phyloP scores from a whole-genome alignment of 2,888 invertebrate species.

The Nasonovia ribisnigri region DNA sequence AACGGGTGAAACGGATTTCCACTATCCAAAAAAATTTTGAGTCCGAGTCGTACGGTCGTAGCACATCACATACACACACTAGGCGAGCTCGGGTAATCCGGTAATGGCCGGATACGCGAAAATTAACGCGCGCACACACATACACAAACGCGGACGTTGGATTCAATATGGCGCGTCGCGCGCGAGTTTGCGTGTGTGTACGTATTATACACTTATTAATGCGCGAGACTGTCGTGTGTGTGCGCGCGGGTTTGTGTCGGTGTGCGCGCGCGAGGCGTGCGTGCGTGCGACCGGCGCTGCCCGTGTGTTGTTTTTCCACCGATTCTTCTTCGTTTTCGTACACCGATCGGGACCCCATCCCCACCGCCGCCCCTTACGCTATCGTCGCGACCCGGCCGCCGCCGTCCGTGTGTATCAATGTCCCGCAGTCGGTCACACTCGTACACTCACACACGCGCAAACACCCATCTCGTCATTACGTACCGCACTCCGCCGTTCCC shows the following conservation, averaged over 20 bases:
- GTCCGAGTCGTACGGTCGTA: not conserved
- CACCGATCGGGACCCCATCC: slow-evolving; percentile 35
- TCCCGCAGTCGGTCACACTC: slow-evolving; percentile 58
- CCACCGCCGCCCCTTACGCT: slow-evolving; percentile 13
- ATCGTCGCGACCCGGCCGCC: slow-evolving; percentile 1
- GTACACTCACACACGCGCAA: slow-evolving; percentile 45
- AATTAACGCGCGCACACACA: slow-evolving; percentile 58
- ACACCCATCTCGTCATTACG: slow-evolving; percentile 56
- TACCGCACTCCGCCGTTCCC: slow-evolving; percentile 11
- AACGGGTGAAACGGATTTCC: not conserved
- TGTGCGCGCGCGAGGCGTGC: slow-evolving; percentile 18
- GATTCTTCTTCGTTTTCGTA: slow-evolving; percentile 65
- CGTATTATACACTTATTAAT: slow-evolving; percentile 1
- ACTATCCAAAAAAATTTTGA: not conserved
- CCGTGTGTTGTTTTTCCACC: slow-evolving; percentile 63
- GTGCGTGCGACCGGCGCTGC: slow-evolving; percentile 38
- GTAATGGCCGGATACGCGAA: slow-evolving; percentile 64
- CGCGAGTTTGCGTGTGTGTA: not conserved
- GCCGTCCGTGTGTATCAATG: slow-evolving; percentile 54
- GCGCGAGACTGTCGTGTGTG: slow-evolving; percentile 17
- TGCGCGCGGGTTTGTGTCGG: slow-evolving; percentile 19
- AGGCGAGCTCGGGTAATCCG: slow-evolving; percentile 43
- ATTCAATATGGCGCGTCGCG: slow-evolving; percentile 64
- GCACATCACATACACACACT: not conserved
- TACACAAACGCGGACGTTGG: slow-evolving; percentile 46